phyloP scores from a whole-genome alignment of 2,113 vertebrate species.

The Campylomormyrus numenius region DNA sequence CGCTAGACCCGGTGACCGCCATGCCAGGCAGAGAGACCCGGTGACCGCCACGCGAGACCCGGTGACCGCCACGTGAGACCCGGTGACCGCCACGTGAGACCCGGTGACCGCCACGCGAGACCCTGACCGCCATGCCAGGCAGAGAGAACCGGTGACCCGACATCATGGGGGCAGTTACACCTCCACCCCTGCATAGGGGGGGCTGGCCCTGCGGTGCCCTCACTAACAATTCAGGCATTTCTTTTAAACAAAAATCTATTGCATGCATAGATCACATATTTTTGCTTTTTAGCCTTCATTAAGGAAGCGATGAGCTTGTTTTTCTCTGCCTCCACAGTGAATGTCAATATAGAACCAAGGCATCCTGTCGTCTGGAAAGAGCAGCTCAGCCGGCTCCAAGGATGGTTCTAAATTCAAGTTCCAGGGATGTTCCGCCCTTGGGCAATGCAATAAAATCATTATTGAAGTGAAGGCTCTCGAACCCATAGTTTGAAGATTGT shows the following conservation, averaged over 20 bases:
- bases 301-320: background rate
- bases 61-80: no score
- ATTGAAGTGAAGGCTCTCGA: background rate
- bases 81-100: no score
- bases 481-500: background rate
- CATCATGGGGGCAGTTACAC: background rate
- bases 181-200: background rate
- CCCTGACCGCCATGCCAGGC: no score
- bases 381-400: background rate
- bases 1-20: no score
- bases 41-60: no score
- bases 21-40: no score
- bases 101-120: no score
- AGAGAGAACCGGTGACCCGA: no score
- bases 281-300: background rate
- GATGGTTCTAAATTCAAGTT: background rate
- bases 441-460: background rate
- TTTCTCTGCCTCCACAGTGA: background rate
- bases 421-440: background rate
- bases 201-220: background rate
- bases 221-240: background rate
- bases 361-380: background rate
- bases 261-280: background rate
- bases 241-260: background rate
- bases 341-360: background rate